These are phyloP conservation scores for Helogale parvula DNA, from an alignment of 2,113 vertebrate genomes.

Conservation along the genomic window DNA sequence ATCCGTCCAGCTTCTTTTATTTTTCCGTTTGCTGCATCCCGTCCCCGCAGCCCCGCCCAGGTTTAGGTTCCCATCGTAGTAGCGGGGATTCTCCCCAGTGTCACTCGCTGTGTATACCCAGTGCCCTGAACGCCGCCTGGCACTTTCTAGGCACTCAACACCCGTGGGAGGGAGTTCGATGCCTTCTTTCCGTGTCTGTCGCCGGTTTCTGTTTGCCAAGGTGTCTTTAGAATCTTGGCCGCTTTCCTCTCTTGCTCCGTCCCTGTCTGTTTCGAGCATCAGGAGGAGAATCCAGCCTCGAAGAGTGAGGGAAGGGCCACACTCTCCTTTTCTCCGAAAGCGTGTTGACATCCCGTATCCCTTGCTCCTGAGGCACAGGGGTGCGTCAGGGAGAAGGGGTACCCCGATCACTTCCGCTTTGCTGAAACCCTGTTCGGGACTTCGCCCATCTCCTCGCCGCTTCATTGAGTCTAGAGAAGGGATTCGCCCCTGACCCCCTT, in stretches of 20 bases:
- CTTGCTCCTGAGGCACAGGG: rapidly evolving
- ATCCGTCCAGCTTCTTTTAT: rapidly evolving
- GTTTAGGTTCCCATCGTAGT: neutral
- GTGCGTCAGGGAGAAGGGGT: neutral
- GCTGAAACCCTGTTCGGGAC: neutral
- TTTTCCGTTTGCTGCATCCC: neutral
- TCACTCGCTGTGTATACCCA: rapidly evolving
- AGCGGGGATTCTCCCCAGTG: neutral
- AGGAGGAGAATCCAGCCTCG: neutral
- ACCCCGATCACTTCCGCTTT: neutral
- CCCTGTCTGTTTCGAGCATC: neutral
- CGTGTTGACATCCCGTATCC: too few relatives aligned
- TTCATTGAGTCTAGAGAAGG: rapidly evolving
- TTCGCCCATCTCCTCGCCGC: rapidly evolving
- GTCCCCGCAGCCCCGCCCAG: neutral
- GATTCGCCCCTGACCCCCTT: rapidly evolving
- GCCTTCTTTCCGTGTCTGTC: neutral
- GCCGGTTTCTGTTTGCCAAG: neutral
- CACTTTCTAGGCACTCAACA: rapidly evolving
- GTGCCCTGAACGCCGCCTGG: neutral
- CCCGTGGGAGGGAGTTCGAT: neutral
- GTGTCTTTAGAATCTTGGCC: neutral
- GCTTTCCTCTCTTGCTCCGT: neutral
- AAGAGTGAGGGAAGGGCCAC: neutral
- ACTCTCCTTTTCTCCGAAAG: neutral